Evolutionary conservation across 2,888 invertebrate genomes (phyloP), one percentile per base, ranked within the genome.

Genomic region (Seira ritae): DNA sequence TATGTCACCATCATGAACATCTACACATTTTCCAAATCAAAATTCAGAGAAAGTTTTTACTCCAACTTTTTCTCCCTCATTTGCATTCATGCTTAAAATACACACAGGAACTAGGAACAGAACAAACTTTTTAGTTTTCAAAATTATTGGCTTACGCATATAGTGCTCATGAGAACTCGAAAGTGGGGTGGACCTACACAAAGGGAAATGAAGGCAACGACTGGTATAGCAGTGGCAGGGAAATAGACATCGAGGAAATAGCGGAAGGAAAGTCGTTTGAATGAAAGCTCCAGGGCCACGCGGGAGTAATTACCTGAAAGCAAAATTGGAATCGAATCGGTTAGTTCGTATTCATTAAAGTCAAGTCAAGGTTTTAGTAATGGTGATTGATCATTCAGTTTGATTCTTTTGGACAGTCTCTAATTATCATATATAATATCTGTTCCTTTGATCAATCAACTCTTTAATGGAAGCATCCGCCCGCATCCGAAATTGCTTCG

Each of bases 161-260:
- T 66, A 8, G 74, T 80, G 67, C 86, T 86, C 19, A 86, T 24
- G 1, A 84, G 70, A 3, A 86, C 85, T n/a, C 85, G 71, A 15
- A 84, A 82, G 15, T 82, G 75, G 1, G 81, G 66, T 3, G 81
- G 46, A 4, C 84, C 86, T 6, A 80, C 84, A 24, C 69, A 79
- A 10, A 87, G 71, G 1, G 86, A 85, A 55, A 86, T 83, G 65
- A 87, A 86, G 3, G 86, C 69, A 2, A 86, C 55, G 17, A 86
- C 17, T 0, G 85, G 82, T 15, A 87, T 80, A 8, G 80, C 77
- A n/a, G 84, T 84, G 0, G 85, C 60, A 20, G 87, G 87, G 60
- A 87, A 87, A 60, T 81, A 87, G 8, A 84, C 84, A 67, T 87
- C 87, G 46, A 87, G 86, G 0, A 87, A n/a, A 24, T 84, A 86